Evolutionary conservation across 2,888 invertebrate species (phyloP).

Genomic region (Pediacus dermestoides): DNA sequence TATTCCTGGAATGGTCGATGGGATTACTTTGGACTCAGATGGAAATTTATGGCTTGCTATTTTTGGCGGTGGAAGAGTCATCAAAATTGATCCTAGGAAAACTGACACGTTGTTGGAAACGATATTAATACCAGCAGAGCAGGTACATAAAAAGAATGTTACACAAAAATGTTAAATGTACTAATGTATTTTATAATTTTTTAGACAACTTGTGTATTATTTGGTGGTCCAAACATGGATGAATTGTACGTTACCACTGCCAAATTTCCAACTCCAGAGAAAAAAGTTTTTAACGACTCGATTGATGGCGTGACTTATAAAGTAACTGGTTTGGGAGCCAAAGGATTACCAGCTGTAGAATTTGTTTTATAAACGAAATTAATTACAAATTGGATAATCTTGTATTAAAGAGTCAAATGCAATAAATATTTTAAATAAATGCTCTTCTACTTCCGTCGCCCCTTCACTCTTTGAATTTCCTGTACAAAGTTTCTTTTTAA

Average conservation of each 20-base stretch:
- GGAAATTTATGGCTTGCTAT: constrained; percentile 75
- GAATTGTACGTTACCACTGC: constrained; percentile 30
- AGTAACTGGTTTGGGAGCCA: constrained; percentile 57
- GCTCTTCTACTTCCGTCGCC: too few relatives aligned
- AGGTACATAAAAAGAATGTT: constrained; percentile 42
- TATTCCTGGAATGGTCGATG: constrained; percentile 58
- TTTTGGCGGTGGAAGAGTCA: constrained; percentile 63
- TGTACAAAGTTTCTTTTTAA: too few relatives aligned
- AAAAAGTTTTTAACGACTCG: constrained; percentile 45
- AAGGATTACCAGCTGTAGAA: constrained; percentile 45
- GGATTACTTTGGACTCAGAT: constrained; percentile 73
- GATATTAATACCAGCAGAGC: constrained; percentile 61
- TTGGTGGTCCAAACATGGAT: constrained; percentile 29
- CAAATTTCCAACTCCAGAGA: constrained; percentile 20
- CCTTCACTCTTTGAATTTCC: too few relatives aligned
- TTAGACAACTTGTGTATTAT: constrained; percentile 29
- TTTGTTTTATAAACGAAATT: constrained; percentile 26
- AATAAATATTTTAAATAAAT: too few relatives aligned
- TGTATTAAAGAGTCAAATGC: too few relatives aligned
- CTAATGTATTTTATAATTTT: constrained; percentile 12
- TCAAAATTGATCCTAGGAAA: constrained; percentile 53
- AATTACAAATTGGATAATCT: too few relatives aligned
- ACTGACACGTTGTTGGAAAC: constrained; percentile 55
- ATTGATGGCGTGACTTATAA: constrained; percentile 57
- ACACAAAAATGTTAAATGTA: background rate